Base-by-base conservation (phyloP, 2,113 vertebrate genomes). In the Camelus bactrianus region DNA sequence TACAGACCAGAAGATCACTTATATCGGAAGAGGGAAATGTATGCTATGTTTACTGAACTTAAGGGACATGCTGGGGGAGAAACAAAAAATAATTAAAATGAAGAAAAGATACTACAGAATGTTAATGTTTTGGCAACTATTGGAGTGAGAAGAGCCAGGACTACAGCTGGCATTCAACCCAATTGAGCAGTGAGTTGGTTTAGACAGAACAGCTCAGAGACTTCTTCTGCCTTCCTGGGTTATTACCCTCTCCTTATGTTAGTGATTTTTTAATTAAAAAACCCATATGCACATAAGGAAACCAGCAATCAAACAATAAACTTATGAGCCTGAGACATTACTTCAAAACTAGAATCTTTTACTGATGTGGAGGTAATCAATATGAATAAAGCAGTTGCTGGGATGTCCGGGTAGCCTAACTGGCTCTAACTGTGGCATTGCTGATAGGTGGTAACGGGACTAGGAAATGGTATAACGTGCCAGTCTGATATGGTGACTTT, bases 101-200 rank as follows among this genome's bases (percentile, higher is more conserved):
- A 95, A 24, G 15, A 91, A 42, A 28, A 95, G 35, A 75, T 30
- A 69, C 52, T 30, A 38, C 11, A 79, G 72, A 38, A 75, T 77
- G 84, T 60, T 62, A 54, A 83, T 64, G 17, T 58, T 95, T 94
- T 95, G 79, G 76, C 69, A 95, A 67, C 65, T 42, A 20, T 24
- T 42, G 13, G 24, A 79, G 32, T 46, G 22, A n/a, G 24, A 62
- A 32, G 60, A 96, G 48, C 77, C 35, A 69, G 62, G 52, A 56
- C 67, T 48, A 73, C 10, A 82, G 58, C 65, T 52, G 35, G 15
- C 35, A 2, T 80, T 84, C 42, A 56, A 50, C 32, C 26, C 30
- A 72, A 1, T 38, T 50, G 22, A 75, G 11, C 50, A 32, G 35
- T 70, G 52, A 60, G 35, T 8, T n/a, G 2, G 1, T 11, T 89